Percentiles rank a stretch among this genome's conserved stretches.
Conservation (phyloP, 2,113 vertebrate species). For the Chionodraco myersi region DNA sequence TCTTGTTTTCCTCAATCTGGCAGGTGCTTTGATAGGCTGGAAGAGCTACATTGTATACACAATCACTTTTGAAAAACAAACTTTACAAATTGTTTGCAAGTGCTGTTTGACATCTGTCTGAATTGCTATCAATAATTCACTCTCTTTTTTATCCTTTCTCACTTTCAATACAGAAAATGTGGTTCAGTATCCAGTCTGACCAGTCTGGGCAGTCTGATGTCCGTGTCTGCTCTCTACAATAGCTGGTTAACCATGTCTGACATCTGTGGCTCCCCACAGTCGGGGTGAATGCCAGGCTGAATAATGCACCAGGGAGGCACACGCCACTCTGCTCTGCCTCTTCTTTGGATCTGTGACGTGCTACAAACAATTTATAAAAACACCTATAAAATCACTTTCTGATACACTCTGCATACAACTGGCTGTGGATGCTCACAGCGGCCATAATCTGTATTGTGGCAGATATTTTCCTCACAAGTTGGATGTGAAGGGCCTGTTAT, state of each 20-base stretch:
- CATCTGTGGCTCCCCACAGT: slow-evolving; percentile 69
- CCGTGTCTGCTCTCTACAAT: slow-evolving; percentile 69
- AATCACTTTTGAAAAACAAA: background rate
- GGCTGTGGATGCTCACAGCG: background rate
- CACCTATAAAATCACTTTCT: background rate
- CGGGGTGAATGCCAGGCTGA: slow-evolving; percentile 68
- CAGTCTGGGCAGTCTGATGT: slow-evolving; percentile 50
- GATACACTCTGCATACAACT: background rate
- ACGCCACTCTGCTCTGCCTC: slow-evolving; percentile 72
- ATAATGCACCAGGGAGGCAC: slow-evolving; percentile 64
- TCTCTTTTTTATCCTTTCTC: slow-evolving; percentile 8
- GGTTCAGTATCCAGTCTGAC: slow-evolving; percentile 47
- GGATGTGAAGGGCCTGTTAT: background rate
- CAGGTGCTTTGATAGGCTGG: slow-evolving; percentile 3
- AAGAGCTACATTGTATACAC: background rate
- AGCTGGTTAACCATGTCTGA: slow-evolving; percentile 72
- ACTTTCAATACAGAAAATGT: slow-evolving; percentile 50
- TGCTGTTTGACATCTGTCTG: slow-evolving; percentile 10
- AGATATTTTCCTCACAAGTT: background rate
- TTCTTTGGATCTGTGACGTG: slow-evolving; percentile 48
- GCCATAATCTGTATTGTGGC: background rate
- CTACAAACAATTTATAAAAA: slow-evolving; percentile 37
- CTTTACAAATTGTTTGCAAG: background rate
- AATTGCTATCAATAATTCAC: slow-evolving; percentile 15
- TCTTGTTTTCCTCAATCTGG: slow-evolving; percentile 38